A percentile compares a stretch with the other conserved stretches of the same genome.
Conservation (phyloP, 2,888 invertebrate species). For the Clitarchus hookeri region DNA sequence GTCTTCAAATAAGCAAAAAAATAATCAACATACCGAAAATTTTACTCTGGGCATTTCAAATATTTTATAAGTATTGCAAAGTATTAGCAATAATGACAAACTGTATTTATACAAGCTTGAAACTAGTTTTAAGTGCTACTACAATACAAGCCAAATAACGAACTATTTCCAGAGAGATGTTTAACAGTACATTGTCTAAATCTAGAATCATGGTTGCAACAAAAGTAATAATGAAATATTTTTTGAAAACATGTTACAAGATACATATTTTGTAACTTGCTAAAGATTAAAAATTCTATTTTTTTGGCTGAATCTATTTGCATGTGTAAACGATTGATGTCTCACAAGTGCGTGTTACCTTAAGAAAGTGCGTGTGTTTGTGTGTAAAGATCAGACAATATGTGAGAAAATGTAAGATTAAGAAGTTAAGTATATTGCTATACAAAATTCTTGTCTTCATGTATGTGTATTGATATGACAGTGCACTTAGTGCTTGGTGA, state of each 20-base stretch:
- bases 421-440: background rate
- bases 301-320: background rate
- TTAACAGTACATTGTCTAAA: background rate
- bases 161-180: background rate
- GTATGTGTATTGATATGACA: background rate
- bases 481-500: background rate
- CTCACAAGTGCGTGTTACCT: background rate
- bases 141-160: background rate
- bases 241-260: background rate
- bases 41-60: background rate
- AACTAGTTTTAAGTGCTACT: background rate
- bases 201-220: background rate
- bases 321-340: background rate
- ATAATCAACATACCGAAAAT: too few species aligned
- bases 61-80: background rate
- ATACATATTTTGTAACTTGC: background rate
- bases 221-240: background rate
- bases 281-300: background rate
- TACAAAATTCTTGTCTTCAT: background rate
- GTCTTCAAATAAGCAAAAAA: too few species aligned
- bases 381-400: background rate
- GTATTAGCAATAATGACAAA: background rate
- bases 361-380: background rate
- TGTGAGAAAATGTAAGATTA: background rate
- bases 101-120: background rate